phyloP scores from a whole-genome alignment of 2,797 vertebrate species.

The Gymnocypris eckloni region DNA sequence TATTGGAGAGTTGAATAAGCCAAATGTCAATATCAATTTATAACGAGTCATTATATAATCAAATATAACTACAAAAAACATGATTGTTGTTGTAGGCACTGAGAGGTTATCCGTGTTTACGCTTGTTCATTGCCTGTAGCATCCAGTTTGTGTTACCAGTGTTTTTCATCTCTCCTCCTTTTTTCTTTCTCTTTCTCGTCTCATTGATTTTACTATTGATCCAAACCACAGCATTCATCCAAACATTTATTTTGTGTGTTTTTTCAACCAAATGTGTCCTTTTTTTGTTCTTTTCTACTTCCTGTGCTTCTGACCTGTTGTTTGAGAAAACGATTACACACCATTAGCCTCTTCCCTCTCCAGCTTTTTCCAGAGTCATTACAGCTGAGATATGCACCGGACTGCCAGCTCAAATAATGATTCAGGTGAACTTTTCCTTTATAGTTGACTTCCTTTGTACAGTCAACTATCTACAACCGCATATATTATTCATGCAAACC shows the following conservation, averaged over 20 bases:
- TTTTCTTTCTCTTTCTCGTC: constrained; percentile 34
- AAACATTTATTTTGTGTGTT: not conserved
- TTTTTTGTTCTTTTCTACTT: constrained; percentile 31
- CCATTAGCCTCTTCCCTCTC: constrained; percentile 54
- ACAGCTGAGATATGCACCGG: constrained; percentile 40
- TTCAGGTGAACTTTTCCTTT: constrained; percentile 45
- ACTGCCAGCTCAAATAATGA: constrained; percentile 15
- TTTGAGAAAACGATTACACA: constrained; percentile 61
- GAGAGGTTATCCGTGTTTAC: constrained; percentile 2
- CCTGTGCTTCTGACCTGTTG: constrained; percentile 55
- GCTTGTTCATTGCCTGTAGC: constrained; percentile 8
- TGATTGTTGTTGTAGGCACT: not conserved
- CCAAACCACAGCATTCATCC: constrained; percentile 34
- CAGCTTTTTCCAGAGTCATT: constrained; percentile 30
- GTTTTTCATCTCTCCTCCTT: constrained; percentile 2
- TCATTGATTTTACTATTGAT: constrained; percentile 65
- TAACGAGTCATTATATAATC: not conserved
- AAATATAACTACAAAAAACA: constrained; percentile 7
- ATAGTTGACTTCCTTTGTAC: constrained; percentile 27
- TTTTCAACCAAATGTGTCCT: constrained; percentile 27
- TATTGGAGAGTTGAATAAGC: not conserved
- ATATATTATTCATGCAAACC: constrained; percentile 40
- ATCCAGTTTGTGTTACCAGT: constrained; percentile 42
- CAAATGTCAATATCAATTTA: not conserved
- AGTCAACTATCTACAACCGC: not conserved